A percentile compares a stretch with the other conserved stretches of the same genome.
phyloP scores from a whole-genome alignment of 2,113 vertebrate genomes.

The Ptilorrhoa leucosticta region DNA sequence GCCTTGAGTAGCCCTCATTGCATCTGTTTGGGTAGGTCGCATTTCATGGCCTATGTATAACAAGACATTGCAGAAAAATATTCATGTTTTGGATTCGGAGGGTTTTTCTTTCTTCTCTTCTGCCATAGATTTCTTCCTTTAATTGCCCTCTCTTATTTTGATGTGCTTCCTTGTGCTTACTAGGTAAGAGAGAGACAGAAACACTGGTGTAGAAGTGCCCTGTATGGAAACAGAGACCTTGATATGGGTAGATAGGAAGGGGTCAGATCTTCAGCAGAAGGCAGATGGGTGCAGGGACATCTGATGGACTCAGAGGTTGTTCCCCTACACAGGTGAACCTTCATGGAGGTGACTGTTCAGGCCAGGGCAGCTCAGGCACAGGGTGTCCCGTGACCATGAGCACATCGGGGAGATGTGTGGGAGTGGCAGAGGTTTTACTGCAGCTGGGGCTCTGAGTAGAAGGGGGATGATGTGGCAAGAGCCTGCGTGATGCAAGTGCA shows the following conservation, averaged over 20 bases:
- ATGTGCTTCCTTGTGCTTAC: background rate
- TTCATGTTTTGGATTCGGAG: background rate
- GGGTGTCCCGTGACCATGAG: background rate
- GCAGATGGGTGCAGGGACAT: background rate
- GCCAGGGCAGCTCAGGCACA: background rate
- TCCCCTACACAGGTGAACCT: background rate
- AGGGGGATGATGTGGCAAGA: background rate
- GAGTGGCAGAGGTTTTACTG: background rate
- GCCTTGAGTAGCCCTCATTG: background rate
- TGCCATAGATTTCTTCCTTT: background rate
- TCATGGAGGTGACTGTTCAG: background rate
- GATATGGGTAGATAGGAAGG: background rate
- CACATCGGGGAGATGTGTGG: rapidly evolving
- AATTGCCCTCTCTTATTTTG: background rate
- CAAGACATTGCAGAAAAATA: background rate
- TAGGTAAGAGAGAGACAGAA: background rate
- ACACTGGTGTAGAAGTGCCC: background rate
- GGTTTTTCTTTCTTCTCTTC: background rate
- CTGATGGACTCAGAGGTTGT: background rate
- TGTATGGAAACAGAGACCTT: background rate
- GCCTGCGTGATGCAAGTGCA: rapidly evolving
- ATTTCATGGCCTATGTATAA: background rate
- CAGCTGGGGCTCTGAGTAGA: background rate
- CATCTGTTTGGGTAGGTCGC: background rate
- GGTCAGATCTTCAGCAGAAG: background rate